phyloP scores from a whole-genome alignment of 2,888 invertebrate species.

The Aporophyla nigra region DNA sequence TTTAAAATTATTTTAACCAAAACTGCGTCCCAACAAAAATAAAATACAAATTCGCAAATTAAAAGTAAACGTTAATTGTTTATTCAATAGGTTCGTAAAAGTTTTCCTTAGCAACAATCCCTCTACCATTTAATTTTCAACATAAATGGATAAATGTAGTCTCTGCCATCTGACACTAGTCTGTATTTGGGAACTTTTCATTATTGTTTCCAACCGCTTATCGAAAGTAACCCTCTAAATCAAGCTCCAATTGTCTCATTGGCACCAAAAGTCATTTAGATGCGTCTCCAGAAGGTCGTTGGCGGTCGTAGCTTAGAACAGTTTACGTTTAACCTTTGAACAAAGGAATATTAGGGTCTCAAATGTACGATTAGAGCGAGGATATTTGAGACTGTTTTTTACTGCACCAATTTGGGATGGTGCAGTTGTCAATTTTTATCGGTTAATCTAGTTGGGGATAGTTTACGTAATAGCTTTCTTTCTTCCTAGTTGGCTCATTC shows the following conservation, averaged over 20 bases:
- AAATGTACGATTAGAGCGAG: constrained; percentile 58
- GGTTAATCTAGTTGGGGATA: constrained; percentile 39
- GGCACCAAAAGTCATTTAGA: constrained; percentile 75
- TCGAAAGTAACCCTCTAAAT: constrained; percentile 76
- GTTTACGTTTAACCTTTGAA: constrained; percentile 68
- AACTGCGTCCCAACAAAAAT: neutral
- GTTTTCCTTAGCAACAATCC: constrained; percentile 10
- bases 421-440: constrained; percentile 56
- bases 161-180: constrained; percentile 47
- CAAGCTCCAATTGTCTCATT: constrained; percentile 80
- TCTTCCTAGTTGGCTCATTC: neutral
- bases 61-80: constrained; percentile 21
- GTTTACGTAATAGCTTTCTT: constrained; percentile 35
- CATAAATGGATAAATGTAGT: neutral
- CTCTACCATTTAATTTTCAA: neutral
- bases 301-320: constrained; percentile 57
- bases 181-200: constrained; percentile 57
- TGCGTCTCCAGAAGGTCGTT: constrained; percentile 57
- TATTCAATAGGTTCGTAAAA: constrained; percentile 1
- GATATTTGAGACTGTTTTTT: constrained; percentile 52
- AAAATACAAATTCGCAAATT: constrained; percentile 7
- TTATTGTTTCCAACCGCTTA: constrained; percentile 70
- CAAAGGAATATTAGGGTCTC: constrained; percentile 64
- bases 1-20: constrained; percentile 31
- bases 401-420: constrained; percentile 32